Evolutionary conservation across 2,797 vertebrate species (phyloP).

Genomic region (Microctenopoma lineatum): DNA sequence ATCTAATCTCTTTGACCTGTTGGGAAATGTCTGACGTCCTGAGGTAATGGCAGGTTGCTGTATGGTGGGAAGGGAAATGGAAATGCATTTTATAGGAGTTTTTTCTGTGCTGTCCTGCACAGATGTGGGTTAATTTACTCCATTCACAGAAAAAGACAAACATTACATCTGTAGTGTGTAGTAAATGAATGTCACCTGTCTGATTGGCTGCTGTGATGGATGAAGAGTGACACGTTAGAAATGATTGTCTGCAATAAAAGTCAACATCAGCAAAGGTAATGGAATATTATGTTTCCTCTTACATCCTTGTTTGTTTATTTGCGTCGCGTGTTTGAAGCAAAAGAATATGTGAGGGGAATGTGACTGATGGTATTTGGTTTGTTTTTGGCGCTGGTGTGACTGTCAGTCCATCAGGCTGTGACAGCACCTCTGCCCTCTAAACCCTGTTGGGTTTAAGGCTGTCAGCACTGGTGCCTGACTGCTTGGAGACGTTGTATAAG

Average conservation of each 20-base stretch:
- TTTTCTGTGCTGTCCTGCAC: slow-evolving; percentile 15
- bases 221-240: neutral
- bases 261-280: slow-evolving; percentile 8
- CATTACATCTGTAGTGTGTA: neutral
- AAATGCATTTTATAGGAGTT: slow-evolving; percentile 20
- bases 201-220: neutral
- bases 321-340: neutral
- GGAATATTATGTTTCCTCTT: neutral
- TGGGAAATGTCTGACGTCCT: slow-evolving; percentile 14
- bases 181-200: neutral
- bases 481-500: slow-evolving; percentile 56
- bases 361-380: slow-evolving; percentile 53
- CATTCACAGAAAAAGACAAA: neutral
- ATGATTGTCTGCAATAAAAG: neutral
- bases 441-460: slow-evolving; percentile 67
- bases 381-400: slow-evolving; percentile 46
- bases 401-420: slow-evolving; percentile 65
- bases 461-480: slow-evolving; percentile 63
- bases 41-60: slow-evolving; percentile 10
- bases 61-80: slow-evolving; percentile 9
- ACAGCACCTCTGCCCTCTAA: slow-evolving; percentile 67
- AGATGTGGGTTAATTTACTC: slow-evolving; percentile 1
- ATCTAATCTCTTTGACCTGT: slow-evolving; percentile 17
- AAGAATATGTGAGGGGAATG: slow-evolving; percentile 22
- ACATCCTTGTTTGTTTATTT: slow-evolving; percentile 5